Percentiles rank a stretch among this genome's conserved stretches.
Conservation (phyloP, 2,797 vertebrate species). For the Fratercula arctica region DNA sequence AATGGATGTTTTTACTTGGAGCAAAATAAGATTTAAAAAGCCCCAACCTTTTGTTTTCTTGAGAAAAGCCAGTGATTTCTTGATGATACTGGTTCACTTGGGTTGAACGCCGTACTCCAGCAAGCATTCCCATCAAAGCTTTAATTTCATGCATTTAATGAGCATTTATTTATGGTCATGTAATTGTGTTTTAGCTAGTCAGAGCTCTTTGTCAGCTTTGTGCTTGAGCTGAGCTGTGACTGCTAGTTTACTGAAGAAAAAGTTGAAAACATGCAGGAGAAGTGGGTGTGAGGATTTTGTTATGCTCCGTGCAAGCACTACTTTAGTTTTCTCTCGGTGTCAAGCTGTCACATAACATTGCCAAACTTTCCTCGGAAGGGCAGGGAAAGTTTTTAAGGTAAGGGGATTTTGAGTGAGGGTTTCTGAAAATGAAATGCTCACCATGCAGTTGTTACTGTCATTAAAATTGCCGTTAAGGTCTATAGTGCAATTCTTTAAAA, state of each 20-base stretch:
- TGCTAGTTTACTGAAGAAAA: not conserved
- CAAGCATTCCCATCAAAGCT: not conserved
- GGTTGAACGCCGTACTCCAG: not conserved
- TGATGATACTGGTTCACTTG: not conserved
- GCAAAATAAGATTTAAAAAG: conserved; percentile 3
- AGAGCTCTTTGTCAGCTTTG: not conserved
- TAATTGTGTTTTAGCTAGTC: not conserved
- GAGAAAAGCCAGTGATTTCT: not conserved
- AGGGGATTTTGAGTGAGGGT: not conserved
- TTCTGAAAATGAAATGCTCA: not conserved
- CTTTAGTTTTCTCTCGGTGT: not conserved
- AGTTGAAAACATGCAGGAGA: not conserved
- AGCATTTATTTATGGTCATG: not conserved
- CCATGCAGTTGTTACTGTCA: not conserved
- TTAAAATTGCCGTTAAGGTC: not conserved
- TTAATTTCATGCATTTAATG: not conserved
- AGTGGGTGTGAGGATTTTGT: not conserved
- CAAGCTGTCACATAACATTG: not conserved
- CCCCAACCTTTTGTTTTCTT: not conserved
- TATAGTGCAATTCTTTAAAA: not conserved
- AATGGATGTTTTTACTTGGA: conserved; percentile 36
- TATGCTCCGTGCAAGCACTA: not conserved
- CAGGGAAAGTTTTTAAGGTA: not conserved
- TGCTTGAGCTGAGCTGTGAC: not conserved
- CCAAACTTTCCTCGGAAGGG: not conserved